Percentiles rank a stretch among this genome's conserved stretches.
phyloP scores from a whole-genome alignment of 2,888 invertebrate species.

The Rotaria sp. region DNA sequence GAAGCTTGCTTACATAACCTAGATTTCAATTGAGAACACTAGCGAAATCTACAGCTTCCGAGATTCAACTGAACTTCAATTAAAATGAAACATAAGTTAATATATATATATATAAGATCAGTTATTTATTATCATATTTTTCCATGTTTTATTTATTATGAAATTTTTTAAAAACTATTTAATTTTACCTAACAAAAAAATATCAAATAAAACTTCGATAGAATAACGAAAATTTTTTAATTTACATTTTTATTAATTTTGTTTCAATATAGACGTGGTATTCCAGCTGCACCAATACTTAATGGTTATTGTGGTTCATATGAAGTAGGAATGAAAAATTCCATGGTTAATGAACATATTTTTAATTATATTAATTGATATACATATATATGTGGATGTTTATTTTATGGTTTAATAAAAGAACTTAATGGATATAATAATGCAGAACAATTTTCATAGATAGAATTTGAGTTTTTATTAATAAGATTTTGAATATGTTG shows the following conservation, averaged over 20 bases:
- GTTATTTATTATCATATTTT: too few species aligned
- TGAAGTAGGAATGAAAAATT: conserved; percentile 46
- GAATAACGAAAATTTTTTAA: too few species aligned
- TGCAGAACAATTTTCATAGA: background rate
- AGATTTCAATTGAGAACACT: too few species aligned
- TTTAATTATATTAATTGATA: conserved; percentile 29
- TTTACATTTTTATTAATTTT: background rate
- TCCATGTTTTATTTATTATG: too few species aligned
- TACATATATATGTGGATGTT: background rate
- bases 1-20: too few species aligned
- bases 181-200: too few species aligned
- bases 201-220: too few species aligned
- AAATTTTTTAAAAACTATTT: too few species aligned
- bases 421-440: background rate
- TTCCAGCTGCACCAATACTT: conserved; percentile 51
- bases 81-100: too few species aligned
- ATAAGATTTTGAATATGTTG: background rate
- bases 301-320: conserved; percentile 52
- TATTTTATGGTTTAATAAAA: background rate
- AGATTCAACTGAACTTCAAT: too few species aligned
- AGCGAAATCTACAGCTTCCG: too few species aligned
- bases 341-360: conserved; percentile 33
- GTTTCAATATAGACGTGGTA: conserved; percentile 47
- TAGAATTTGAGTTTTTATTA: background rate
- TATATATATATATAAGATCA: too few species aligned